A percentile compares a stretch with the other conserved stretches of the same genome.
These are phyloP conservation scores for Urophycis tenuis DNA, from an alignment of 2,797 vertebrate genomes.

Conservation along the genomic window DNA sequence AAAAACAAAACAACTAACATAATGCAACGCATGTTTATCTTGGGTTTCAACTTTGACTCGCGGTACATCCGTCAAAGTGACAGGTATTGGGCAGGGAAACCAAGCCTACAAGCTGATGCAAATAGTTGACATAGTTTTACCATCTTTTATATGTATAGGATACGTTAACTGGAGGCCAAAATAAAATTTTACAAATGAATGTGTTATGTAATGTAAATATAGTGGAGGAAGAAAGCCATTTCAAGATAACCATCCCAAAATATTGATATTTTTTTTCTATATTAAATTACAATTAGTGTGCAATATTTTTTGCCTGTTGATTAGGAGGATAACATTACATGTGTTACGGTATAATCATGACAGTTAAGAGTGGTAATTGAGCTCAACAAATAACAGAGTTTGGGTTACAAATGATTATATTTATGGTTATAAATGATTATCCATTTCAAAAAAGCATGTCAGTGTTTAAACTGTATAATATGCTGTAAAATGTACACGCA, in stretches of 20 bases:
- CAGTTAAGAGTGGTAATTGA: background rate
- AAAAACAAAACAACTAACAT: conserved; percentile 5
- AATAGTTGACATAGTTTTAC: conserved; percentile 6
- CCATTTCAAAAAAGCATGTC: background rate
- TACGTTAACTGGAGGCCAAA: background rate
- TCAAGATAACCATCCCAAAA: background rate
- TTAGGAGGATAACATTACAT: too few relatives aligned
- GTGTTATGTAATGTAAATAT: background rate
- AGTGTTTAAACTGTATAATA: conserved; percentile 1
- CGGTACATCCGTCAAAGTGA: conserved; percentile 40
- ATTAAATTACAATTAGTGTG: background rate
- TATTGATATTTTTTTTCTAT: background rate
- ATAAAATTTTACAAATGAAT: background rate
- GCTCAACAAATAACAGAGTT: background rate
- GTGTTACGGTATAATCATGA: background rate
- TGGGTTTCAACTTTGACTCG: conserved; percentile 37
- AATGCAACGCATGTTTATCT: conserved; percentile 45
- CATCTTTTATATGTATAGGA: background rate
- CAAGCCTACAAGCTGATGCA: conserved; percentile 24
- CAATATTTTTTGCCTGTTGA: background rate
- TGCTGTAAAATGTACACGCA: conserved; percentile 4
- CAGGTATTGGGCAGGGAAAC: conserved; percentile 31
- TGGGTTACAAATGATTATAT: too few relatives aligned
- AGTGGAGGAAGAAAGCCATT: background rate
- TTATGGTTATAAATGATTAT: background rate